Conservation (phyloP, 1,140 invertebrate species). For the Drosophila murphyi region DNA sequence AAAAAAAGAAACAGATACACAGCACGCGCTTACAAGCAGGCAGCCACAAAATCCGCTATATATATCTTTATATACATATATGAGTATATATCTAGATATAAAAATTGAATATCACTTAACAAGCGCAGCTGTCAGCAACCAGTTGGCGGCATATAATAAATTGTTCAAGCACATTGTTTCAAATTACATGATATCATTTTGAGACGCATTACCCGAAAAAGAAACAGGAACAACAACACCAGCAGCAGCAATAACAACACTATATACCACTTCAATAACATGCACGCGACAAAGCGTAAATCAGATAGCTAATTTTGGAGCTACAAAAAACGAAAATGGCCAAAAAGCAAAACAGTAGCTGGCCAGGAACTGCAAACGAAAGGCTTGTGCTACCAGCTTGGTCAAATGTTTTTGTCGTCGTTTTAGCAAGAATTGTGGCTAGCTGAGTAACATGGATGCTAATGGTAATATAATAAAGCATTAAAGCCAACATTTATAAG, state of each 20-base stretch:
- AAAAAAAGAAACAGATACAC: constrained; percentile 27
- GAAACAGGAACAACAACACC: constrained; percentile 24
- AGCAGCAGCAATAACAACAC: constrained; percentile 3
- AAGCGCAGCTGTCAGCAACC: constrained; percentile 79
- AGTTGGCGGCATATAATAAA: constrained; percentile 74
- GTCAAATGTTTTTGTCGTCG: constrained; percentile 33
- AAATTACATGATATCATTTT: constrained; percentile 79
- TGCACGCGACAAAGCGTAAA: constrained; percentile 72
- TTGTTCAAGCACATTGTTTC: constrained; percentile 75
- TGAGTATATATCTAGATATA: constrained; percentile 17
- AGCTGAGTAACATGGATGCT: constrained; percentile 36
- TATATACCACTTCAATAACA: constrained; percentile 20
- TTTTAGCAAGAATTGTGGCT: constrained; percentile 30
- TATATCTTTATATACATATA: constrained; percentile 15
- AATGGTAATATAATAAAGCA: constrained; percentile 14
- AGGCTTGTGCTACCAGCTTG: constrained; percentile 52
- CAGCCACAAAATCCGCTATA: constrained; percentile 16
- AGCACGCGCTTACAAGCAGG: constrained; percentile 34
- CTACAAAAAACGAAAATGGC: constrained; percentile 13
- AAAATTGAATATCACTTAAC: constrained; percentile 81
- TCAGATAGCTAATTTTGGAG: constrained; percentile 64
- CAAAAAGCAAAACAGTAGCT: constrained; percentile 1
- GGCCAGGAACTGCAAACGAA: constrained; percentile 33
- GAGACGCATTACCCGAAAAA: constrained; percentile 39
- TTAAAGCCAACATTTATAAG: neutral